Evolutionary conservation across 2,888 invertebrate genomes (phyloP).

Genomic region (Leucozona laternaria): DNA sequence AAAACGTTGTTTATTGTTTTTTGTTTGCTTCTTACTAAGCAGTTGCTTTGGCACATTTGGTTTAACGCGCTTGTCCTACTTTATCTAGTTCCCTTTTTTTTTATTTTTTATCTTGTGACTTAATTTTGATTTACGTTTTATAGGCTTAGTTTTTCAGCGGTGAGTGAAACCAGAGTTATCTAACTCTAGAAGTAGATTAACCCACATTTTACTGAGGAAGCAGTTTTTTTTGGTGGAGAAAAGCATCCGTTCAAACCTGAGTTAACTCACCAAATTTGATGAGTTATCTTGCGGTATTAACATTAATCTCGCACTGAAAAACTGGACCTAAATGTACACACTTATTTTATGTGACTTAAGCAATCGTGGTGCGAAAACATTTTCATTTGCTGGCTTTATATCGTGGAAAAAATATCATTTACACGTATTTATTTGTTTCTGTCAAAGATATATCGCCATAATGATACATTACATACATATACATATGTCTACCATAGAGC

Average conservation of each 20-base stretch:
- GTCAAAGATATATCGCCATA: not conserved
- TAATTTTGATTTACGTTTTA: too few species aligned
- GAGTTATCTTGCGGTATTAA: too few species aligned
- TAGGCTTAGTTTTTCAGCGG: too few species aligned
- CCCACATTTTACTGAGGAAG: too few species aligned
- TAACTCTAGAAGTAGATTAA: too few species aligned
- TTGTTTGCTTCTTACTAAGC: not conserved
- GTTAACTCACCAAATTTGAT: too few species aligned
- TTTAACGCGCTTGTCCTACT: not conserved
- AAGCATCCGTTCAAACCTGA: too few species aligned
- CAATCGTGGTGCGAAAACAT: not conserved
- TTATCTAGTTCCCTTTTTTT: not conserved
- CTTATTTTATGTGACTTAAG: not conserved
- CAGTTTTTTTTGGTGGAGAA: too few species aligned
- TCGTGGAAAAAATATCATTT: not conserved
- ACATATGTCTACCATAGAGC: too few species aligned
- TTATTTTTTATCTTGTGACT: not conserved
- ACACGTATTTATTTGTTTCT: not conserved
- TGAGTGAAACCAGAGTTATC: too few species aligned
- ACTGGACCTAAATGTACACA: not conserved
- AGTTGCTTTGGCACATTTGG: not conserved
- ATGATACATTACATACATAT: not conserved
- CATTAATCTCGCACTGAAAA: too few species aligned
- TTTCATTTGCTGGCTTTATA: not conserved
- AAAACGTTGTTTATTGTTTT: not conserved